Evolutionary conservation across 1,140 invertebrate genomes (phyloP), one percentile per base, ranked within the genome.

Genomic region (Mycetomoellerius zeteki): DNA sequence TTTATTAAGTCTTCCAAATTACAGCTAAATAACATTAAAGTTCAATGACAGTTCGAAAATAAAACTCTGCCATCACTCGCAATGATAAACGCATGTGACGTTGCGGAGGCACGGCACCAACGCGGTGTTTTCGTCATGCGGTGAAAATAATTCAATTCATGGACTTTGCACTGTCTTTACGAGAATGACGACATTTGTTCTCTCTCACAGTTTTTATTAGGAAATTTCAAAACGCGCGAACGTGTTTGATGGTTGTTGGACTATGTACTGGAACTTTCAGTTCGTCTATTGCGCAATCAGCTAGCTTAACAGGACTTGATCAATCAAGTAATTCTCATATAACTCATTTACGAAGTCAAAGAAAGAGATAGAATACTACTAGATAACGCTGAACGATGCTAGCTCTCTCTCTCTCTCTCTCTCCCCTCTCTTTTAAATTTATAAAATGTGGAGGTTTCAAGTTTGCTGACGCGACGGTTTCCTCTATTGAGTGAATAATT

Each of bases 141-240:
- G 4, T 12, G 16, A 65, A 33, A 54, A 80, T 80, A 54, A 69
- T 80, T 80, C 77, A 19, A 54, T n/a, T n/a, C 58, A 5, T 69
- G 77, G 77, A 80, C 77, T 80, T 80, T 67, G 77, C 8, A 54
- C 77, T 12, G 5, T 24, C 60, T 80, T 78, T 27, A 33, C 19
- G 19, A 67, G 27, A 33, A 27, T 8, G n/a, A n/a, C 24, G 37
- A 62, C 8, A 24, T 27, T 54, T 8, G 2, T 76, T 37, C 37
- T 64, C 24, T 64, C 24, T 19, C 37, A 1, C 33, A 4, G 19
- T 14, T 58, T 64, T 14, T 30, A 27, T 65, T 78, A 14, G 10
- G 21, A 47, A 64, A 64, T 47, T 62, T 27, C 6, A 30, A 50
- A 14, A 62, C 16, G 37, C 37, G 19, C 16, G 21, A 56, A 4